Evolutionary conservation across 2,888 invertebrate species (phyloP), one percentile per base, ranked within the genome.

Genomic region (Penaeus monodon): DNA sequence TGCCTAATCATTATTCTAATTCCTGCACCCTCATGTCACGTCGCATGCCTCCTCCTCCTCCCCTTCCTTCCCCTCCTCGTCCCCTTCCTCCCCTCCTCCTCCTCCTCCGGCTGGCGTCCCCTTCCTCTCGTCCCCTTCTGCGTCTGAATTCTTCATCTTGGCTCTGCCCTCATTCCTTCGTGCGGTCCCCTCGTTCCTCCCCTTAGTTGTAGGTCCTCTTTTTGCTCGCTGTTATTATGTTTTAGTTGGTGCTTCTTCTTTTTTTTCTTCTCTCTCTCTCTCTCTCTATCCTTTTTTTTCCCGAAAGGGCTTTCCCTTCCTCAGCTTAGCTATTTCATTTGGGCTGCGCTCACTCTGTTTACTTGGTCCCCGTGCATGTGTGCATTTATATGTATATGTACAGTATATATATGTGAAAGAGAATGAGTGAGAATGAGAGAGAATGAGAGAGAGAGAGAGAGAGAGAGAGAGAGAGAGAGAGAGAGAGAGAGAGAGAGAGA

Each of bases 41-140:
- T 24, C 44, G 24, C 44, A 74, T 74, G 73, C 33, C 22, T 22
- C 38, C 22, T 73, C 38, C 33, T 27, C 38, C 29, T 29, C 38
- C 29, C 33, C 73, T 38, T 29, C 29, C 29, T 78, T n/a, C 49
- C 63, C 73, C 70, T 10, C 70, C 10, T 70, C 81, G 49, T 70
- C 44, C 38, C 64, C 81, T 81, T 70, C 10, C n/a, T 20, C 49
- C 24, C 79, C 22, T 78, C 49, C 78, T 27, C 73, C 29, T 79
- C 79, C 29, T 7, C 20, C 3, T 29, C 57, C 29, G 27, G 17
- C 65, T 20, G 20, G 27, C 65, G 63, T 38, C 38, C 65, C 38
- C 10, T 65, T 64, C 27, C n/a, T 29, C 65, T 33, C 38, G 0
- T 66, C 68, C 68, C 44, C 38, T 68, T n/a, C 66, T 65, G 38